Conservation (phyloP, 2,797 vertebrate species). For the Diceros bicornis region DNA sequence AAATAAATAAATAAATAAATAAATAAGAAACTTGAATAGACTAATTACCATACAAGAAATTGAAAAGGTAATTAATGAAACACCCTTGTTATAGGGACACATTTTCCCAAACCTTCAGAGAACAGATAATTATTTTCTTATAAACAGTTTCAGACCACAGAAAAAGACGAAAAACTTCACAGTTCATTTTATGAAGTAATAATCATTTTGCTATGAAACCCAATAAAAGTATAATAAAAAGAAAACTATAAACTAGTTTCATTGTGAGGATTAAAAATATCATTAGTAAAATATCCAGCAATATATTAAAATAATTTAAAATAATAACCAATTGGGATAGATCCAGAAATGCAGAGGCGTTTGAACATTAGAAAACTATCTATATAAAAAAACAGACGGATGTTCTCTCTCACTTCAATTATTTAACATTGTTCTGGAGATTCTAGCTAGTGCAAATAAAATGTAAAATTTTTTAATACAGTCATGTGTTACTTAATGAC, state of each 20-base stretch:
- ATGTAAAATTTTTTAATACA: background rate
- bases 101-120: constrained; percentile 51
- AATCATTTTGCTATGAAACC: constrained; percentile 66
- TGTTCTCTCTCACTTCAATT: background rate
- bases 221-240: constrained; percentile 59
- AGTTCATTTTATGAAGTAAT: constrained; percentile 68
- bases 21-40: background rate
- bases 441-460: constrained; percentile 36
- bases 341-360: background rate
- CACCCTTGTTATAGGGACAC: background rate
- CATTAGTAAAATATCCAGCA: constrained; percentile 53
- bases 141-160: background rate
- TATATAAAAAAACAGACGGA: constrained; percentile 3
- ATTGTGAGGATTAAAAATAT: constrained; percentile 49
- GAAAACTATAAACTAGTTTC: constrained; percentile 59
- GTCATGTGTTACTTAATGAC: too few relatives aligned
- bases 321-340: constrained; percentile 21
- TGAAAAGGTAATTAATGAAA: constrained; percentile 50
- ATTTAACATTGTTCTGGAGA: background rate
- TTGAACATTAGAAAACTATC: constrained; percentile 53
- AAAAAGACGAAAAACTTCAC: constrained; percentile 58
- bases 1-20: too few relatives aligned
- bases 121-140: constrained; percentile 27
- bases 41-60: constrained; percentile 5
- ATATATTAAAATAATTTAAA: constrained; percentile 63